Conservation (phyloP, 2,888 invertebrate genomes). For the Aplocera efformata region DNA sequence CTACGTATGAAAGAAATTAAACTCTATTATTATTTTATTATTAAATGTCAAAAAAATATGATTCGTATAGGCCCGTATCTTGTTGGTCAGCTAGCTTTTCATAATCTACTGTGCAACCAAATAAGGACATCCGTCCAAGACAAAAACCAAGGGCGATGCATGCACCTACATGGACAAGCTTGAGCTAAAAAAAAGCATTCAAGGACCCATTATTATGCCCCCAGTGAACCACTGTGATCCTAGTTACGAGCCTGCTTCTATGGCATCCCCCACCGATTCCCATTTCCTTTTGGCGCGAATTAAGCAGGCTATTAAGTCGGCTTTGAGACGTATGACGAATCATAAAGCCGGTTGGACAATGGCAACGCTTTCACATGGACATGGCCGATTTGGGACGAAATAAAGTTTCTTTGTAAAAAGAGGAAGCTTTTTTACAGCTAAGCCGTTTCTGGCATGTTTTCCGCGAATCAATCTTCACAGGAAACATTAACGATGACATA, state of each 20-base stretch:
- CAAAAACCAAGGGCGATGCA: no score
- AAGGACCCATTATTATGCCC: no score
- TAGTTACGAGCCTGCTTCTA: slow-evolving; percentile 40
- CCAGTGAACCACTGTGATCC: not conserved
- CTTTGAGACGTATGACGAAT: slow-evolving; percentile 75
- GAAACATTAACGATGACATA: slow-evolving; percentile 22
- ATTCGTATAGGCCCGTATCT: no score
- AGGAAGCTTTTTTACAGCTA: slow-evolving; percentile 27
- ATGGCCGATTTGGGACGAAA: slow-evolving; percentile 49
- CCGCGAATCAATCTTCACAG: slow-evolving; percentile 24
- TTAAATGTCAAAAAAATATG: no score
- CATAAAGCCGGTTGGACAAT: slow-evolving; percentile 61
- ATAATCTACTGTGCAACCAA: no score
- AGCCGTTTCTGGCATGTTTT: slow-evolving; percentile 31
- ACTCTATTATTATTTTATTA: no score
- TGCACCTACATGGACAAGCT: no score
- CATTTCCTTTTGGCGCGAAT: slow-evolving; percentile 75
- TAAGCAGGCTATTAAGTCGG: slow-evolving; percentile 76
- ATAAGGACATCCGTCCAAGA: no score
- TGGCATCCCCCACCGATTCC: slow-evolving; percentile 63
- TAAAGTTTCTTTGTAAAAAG: slow-evolving; percentile 39
- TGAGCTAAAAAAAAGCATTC: no score
- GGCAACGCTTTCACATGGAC: slow-evolving; percentile 51
- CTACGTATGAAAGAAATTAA: no score
- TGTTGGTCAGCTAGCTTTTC: no score